Conservation (phyloP, 2,113 vertebrate species). For the Naja naja region DNA sequence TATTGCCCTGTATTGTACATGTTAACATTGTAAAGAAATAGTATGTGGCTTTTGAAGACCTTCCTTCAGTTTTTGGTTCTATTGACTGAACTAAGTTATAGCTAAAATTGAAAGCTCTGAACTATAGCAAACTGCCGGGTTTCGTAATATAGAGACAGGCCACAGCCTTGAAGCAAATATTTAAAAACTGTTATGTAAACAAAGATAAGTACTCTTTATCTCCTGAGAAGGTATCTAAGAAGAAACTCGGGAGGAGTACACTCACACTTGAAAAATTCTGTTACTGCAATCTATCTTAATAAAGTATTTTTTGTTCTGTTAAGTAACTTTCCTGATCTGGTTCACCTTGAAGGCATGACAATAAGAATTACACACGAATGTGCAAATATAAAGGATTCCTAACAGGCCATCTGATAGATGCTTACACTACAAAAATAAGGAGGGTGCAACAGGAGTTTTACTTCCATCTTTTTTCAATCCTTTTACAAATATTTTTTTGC, state of each 20-base stretch:
- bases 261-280: not conserved
- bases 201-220: not conserved
- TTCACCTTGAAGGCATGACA: too few relatives aligned
- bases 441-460: too few relatives aligned
- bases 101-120: not conserved
- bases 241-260: not conserved
- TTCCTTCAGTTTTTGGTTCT: not conserved
- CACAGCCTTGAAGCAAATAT: not conserved
- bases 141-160: not conserved
- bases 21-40: not conserved
- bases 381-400: too few relatives aligned
- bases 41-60: not conserved
- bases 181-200: not conserved
- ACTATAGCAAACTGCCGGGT: not conserved
- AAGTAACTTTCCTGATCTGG: too few relatives aligned
- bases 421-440: too few relatives aligned
- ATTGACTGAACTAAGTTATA: not conserved
- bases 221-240: not conserved
- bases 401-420: too few relatives aligned
- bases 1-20: not conserved
- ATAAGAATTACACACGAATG: too few relatives aligned
- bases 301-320: too few relatives aligned
- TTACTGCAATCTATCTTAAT: not conserved
- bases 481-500: too few relatives aligned
- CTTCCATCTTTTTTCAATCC: too few relatives aligned